These are phyloP conservation scores for Strix aluco DNA, from an alignment of 2,113 vertebrate genomes.

Conservation along the genomic window DNA sequence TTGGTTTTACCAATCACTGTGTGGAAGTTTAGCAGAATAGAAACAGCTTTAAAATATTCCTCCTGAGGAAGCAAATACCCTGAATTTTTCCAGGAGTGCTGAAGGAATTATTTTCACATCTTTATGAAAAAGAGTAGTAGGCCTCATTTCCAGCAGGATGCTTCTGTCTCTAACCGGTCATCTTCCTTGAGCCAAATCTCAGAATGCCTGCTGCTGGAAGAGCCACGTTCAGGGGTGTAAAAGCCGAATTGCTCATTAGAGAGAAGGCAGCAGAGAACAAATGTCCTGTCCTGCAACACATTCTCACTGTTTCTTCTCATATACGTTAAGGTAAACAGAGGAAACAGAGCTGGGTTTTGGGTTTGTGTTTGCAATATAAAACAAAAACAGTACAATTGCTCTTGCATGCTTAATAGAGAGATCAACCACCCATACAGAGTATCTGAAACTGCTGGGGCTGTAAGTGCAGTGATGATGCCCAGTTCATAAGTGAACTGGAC, in stretches of 20 bases:
- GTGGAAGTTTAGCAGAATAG: neutral
- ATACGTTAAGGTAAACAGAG: neutral
- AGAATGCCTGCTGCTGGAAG: neutral
- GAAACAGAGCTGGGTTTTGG: neutral
- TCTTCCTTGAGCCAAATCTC: neutral
- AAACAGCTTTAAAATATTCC: neutral
- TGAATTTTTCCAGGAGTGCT: neutral
- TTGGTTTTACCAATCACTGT: neutral
- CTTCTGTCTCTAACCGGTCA: neutral
- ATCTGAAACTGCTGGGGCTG: neutral
- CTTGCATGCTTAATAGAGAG: neutral
- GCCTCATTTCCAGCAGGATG: neutral
- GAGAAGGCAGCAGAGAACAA: neutral
- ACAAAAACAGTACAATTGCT: neutral
- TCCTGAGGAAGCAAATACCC: neutral
- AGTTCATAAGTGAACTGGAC: neutral
- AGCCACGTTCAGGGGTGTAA: neutral
- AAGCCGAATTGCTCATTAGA: neutral
- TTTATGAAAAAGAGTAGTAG: neutral
- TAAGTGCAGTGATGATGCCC: neutral
- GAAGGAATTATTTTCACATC: neutral
- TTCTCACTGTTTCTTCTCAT: neutral
- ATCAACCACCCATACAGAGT: neutral
- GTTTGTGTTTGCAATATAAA: neutral
- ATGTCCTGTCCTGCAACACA: neutral